Evolutionary conservation across 2,113 vertebrate species (phyloP), one percentile per base, ranked within the genome.

Genomic region (Caloenas nicobarica): DNA sequence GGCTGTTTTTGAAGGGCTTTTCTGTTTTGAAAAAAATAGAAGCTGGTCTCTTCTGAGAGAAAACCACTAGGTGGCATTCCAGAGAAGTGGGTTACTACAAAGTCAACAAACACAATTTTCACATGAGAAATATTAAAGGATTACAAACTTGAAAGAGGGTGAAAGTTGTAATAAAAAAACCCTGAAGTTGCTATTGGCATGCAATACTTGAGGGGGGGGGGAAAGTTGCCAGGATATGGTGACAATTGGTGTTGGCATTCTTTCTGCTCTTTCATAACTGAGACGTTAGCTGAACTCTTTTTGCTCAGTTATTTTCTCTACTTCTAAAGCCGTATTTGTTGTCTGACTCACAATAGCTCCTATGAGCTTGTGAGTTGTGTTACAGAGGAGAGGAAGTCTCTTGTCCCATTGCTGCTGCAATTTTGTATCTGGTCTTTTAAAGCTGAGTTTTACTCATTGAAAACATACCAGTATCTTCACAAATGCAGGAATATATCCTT

Each of bases 31-130:
- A 18, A 11, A 22, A 57, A 15, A 33, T 33, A 88, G 58, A 86
- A 79, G 38, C 16, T 70, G 8, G 24, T 72, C 21, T 77, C 68
- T 94, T 80, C 91, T 86, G 69, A 68, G 24, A 54, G 76, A 81
- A 91, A 81, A 68, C 96, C 97, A 93, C 96, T 97, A 98, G 98
- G 62, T 98, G 97, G 97, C 97, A 89, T 89, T 90, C 68, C 69
- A 91, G 69, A 81, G 94, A 87, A 97, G 81, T 86, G 54, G 31
- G 86, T 85, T 7, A n/a, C 22, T 46, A 46, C 48, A 1, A 76
- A n/a, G 48, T 66, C 65, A 80, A 82, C 22, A 23, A 80, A 48
- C 14, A 15, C 33, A 38, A 4, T 62, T 91, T 44, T 79, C 61
- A 54, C 42, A 36, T 44, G 57, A 81, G 57, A 86, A 82, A 53